Conservation (phyloP, 2,113 vertebrate genomes). For the Dicerorhinus sumatrensis region DNA sequence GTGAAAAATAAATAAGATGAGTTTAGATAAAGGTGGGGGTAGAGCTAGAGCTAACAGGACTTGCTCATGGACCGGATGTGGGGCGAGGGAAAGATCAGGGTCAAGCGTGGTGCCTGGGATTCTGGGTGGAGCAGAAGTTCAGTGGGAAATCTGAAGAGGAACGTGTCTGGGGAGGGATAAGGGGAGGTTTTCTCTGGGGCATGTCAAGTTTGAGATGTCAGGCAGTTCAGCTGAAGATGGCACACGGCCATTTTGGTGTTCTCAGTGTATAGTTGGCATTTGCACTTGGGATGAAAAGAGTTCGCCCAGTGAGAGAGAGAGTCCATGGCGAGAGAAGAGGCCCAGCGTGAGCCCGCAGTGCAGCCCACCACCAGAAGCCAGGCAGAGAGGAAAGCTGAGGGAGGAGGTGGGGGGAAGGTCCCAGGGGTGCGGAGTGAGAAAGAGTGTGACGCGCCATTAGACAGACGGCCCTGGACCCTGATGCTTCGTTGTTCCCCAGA, state of each 20-base stretch:
- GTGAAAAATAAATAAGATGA: background rate
- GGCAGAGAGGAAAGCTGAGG: background rate
- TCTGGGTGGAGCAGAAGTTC: background rate
- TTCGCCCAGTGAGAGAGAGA: background rate
- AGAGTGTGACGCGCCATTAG: accelerated
- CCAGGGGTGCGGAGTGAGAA: accelerated
- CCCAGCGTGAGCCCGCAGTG: accelerated
- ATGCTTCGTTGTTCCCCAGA: background rate
- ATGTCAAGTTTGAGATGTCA: background rate
- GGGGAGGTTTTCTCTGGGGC: background rate
- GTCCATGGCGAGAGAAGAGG: background rate
- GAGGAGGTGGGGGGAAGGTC: background rate
- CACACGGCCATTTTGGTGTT: background rate
- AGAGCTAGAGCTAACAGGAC: background rate
- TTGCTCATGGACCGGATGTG: background rate
- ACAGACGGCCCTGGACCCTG: background rate
- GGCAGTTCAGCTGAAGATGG: background rate
- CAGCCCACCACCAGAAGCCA: background rate
- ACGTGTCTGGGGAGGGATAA: background rate
- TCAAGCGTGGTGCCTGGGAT: background rate
- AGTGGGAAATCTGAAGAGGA: background rate
- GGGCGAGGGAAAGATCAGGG: background rate
- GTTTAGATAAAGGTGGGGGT: background rate
- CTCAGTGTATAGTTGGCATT: background rate
- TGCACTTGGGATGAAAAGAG: background rate